Conservation (phyloP, 2,113 vertebrate genomes). For the Mormyrus lacerda region DNA sequence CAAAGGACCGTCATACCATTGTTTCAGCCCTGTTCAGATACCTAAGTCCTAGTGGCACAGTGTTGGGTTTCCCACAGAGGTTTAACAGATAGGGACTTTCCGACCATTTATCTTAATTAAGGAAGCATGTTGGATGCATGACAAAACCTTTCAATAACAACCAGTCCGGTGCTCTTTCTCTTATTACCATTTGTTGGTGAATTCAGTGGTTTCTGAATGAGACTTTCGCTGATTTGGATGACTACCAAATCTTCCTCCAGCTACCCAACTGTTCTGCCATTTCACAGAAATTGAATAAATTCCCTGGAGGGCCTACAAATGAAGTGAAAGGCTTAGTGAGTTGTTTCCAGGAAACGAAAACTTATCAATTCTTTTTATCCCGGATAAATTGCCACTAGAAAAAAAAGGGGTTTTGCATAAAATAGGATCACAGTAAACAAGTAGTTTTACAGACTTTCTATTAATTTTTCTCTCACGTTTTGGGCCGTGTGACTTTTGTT, state of each 20-base stretch:
- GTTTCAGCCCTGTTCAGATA: not conserved
- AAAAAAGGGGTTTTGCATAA: not conserved
- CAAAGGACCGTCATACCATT: not conserved
- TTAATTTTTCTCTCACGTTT: not conserved
- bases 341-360: not conserved
- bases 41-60: not conserved
- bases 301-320: not conserved
- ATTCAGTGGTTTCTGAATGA: not conserved
- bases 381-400: not conserved
- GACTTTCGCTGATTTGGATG: not conserved
- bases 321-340: not conserved
- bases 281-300: not conserved
- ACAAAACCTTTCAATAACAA: not conserved
- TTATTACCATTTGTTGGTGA: not conserved
- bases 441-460: not conserved
- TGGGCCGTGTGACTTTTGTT: not conserved
- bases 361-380: not conserved
- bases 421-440: not conserved
- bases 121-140: not conserved
- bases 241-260: not conserved
- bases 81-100: not conserved
- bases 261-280: not conserved
- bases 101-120: not conserved
- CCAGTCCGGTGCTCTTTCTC: not conserved
- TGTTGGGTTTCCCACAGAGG: not conserved